A percentile compares a stretch with the other conserved stretches of the same genome.
These are phyloP conservation scores for Ailurus styani DNA, from an alignment of 2,113 vertebrate species.

Conservation along the genomic window DNA sequence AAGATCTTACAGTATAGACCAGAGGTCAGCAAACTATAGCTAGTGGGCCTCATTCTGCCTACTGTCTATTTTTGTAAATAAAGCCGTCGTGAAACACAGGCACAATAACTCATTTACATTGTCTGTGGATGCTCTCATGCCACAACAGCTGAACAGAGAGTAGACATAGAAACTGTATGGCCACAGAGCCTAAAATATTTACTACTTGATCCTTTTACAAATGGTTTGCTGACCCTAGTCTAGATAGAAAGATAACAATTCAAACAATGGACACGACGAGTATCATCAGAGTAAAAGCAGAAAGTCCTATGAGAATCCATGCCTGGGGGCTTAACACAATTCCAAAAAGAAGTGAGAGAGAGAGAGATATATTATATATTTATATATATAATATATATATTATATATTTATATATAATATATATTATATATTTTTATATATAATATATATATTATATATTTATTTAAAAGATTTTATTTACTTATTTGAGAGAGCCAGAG, in stretches of 20 bases:
- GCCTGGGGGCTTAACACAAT: neutral
- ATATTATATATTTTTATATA: no score
- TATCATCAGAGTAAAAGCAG: neutral
- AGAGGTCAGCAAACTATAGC: neutral
- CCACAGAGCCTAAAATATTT: constrained; percentile 13
- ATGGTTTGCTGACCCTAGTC: neutral
- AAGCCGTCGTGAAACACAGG: neutral
- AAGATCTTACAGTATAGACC: neutral
- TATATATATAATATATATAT: no score
- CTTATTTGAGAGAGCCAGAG: no score
- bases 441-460: no score
- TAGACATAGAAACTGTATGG: neutral
- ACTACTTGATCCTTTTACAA: neutral
- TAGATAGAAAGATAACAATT: neutral
- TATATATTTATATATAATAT: no score
- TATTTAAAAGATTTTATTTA: no score
- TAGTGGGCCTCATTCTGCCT: neutral
- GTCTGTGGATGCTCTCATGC: neutral
- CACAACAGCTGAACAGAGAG: neutral
- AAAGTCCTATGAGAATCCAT: neutral
- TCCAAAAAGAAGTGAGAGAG: neutral
- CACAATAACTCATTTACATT: neutral
- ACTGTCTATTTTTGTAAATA: neutral
- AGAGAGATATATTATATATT: no score
- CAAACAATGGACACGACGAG: neutral